phyloP scores from a whole-genome alignment of 2,888 invertebrate genomes.

The Euzophera pinguis region DNA sequence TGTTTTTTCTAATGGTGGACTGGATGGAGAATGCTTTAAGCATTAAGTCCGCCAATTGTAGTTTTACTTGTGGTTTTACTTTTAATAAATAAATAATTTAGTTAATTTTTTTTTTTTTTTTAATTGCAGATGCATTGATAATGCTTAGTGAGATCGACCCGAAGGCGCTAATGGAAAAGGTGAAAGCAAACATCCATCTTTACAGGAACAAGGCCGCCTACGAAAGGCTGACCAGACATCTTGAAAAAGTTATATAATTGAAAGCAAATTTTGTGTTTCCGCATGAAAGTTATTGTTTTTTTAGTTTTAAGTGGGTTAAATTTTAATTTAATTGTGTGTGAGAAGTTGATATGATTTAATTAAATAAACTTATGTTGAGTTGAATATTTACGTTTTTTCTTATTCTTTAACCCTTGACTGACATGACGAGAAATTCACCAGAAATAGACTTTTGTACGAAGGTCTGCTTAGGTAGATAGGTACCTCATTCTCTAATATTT shows the following conservation, averaged over 20 bases:
- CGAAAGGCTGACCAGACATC: constrained; percentile 57
- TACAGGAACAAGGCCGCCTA: constrained; percentile 81
- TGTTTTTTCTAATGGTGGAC: too few relatives aligned
- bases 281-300: neutral
- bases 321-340: neutral
- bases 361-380: neutral
- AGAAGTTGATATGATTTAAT: neutral
- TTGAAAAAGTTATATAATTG: constrained; percentile 44
- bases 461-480: too few relatives aligned
- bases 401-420: neutral
- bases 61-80: too few relatives aligned
- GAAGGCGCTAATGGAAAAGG: constrained; percentile 76
- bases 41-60: too few relatives aligned
- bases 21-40: too few relatives aligned
- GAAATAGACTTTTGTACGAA: too few relatives aligned
- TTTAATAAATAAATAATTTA: too few relatives aligned
- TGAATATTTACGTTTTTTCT: neutral
- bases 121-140: constrained; percentile 73
- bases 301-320: constrained; percentile 9
- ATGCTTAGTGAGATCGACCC: constrained; percentile 76
- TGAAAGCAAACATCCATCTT: constrained; percentile 78
- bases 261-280: neutral
- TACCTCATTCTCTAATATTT: too few relatives aligned
- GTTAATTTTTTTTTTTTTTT: neutral
- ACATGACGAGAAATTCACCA: neutral